phyloP scores from a whole-genome alignment of 2,888 invertebrate species.

The Pristionchus entomophagus region DNA sequence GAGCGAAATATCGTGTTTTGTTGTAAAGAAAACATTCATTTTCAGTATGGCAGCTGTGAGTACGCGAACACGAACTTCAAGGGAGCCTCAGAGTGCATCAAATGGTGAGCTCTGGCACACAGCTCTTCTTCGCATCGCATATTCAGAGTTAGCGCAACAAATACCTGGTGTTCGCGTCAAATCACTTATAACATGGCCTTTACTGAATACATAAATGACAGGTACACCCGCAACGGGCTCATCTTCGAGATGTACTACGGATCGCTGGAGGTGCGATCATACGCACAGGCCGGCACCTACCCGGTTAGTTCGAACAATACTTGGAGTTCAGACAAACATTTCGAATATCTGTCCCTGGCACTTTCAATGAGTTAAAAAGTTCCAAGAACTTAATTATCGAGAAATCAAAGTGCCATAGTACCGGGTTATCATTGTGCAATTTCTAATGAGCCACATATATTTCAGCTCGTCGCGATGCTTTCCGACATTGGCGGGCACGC shows the following conservation, averaged over 20 bases:
- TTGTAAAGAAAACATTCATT: neutral
- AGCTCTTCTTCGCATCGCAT: too few species aligned
- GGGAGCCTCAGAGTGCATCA: neutral
- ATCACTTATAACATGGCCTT: too few species aligned
- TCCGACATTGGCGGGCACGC: neutral
- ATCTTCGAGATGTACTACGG: conserved; percentile 23
- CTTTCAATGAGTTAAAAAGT: too few species aligned
- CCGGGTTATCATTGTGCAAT: too few species aligned
- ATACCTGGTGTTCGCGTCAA: neutral
- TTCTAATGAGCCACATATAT: too few species aligned
- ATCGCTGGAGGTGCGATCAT: neutral
- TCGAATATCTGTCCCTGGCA: too few species aligned
- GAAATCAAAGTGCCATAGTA: too few species aligned
- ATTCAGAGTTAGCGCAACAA: neutral
- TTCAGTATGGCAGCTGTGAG: conserved; percentile 38
- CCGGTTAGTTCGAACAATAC: too few species aligned
- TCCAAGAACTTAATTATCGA: too few species aligned
- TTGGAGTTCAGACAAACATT: too few species aligned
- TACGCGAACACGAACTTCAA: conserved; percentile 24
- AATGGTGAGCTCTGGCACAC: neutral
- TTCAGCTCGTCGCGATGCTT: neutral
- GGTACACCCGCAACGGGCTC: neutral
- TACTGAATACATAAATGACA: too few species aligned
- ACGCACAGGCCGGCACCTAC: neutral
- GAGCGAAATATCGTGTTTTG: neutral